Conservation (phyloP, 53 echinoderm and acorn worm genomes). For the Antedon mediterranea region DNA sequence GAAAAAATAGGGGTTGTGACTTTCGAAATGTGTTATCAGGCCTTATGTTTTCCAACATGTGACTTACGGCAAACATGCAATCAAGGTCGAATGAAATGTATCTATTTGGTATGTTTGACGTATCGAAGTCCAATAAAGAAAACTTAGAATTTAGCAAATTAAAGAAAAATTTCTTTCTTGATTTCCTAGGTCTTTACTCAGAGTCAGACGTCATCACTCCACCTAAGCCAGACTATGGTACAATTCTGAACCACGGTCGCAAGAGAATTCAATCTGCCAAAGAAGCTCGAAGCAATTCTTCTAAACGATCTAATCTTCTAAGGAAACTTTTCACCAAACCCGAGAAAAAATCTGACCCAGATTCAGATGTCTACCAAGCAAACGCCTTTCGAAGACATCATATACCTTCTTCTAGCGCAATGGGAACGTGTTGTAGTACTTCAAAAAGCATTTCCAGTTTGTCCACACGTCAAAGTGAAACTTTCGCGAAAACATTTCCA, state of each 20-base stretch:
- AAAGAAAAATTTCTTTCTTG: no score
- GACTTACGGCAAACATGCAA: no score
- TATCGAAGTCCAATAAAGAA: no score
- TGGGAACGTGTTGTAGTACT: not conserved
- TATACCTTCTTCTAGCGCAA: not conserved
- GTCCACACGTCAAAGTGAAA: not conserved
- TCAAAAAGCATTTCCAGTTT: not conserved
- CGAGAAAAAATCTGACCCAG: not conserved
- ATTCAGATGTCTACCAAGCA: not conserved
- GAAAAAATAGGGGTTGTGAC: no score
- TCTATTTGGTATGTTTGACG: no score
- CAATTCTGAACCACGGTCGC: not conserved
- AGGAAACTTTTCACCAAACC: not conserved
- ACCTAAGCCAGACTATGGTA: not conserved
- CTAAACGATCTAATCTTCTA: not conserved
- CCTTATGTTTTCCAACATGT: no score
- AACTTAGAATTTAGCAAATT: no score
- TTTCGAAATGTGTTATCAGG: no score
- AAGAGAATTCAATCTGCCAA: not conserved
- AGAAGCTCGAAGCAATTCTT: not conserved
- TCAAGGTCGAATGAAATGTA: no score
- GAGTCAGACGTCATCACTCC: not conserved
- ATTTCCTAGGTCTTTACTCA: not conserved
- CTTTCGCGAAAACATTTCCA: not conserved
- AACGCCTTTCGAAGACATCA: not conserved